Base-by-base conservation (phyloP, 2,888 invertebrate species). In the Callinectes sapidus region DNA sequence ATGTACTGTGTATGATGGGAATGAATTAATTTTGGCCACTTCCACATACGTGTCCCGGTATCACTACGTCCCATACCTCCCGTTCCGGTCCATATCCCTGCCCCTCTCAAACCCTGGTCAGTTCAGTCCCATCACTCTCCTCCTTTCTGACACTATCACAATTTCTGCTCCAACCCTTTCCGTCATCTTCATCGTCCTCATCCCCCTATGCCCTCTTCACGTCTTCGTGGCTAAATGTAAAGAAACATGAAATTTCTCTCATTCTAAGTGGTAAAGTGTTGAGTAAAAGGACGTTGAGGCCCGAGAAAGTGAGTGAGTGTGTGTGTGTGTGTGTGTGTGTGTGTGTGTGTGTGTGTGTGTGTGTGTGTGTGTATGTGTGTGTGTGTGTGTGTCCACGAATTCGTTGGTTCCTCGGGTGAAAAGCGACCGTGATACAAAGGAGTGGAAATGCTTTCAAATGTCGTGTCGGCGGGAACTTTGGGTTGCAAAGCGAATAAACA, bases 381-480 rank as follows among this genome's bases (percentile, higher is more conserved):
- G 71, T 71, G 71, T 71, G 28, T n/a, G 71, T 71, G 71, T 81
- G 35, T 81, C n/a, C 8, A 35, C 32, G 81, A 18, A 35, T 81
- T 81, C n/a, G 35, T 32, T 81, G 18, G 35, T 35, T 5, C 8
- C 81, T 81, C 14, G 35, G 35, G 35, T 81, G 35, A 35, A 81
- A 18, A 35, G 35, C 81, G 13, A 81, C 81, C 14, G 35, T 81
- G 81, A 81, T 81, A 81, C 35, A 81, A 35, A 81, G 81, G 81
- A 81, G 13, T 81, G 81, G 35, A 81, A 81, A 81, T 32, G 81
- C 35, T 81, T 81, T 81, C 81, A 81, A 81, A 81, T 81, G 81
- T 81, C 35, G 81, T 81, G 81, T 81, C 71, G 14, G 81, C 35
- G 35, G 32, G 81, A 81, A 81, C 35, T 81, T 81, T 81, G 81